Conservation (phyloP, 1,140 invertebrate genomes). For the Bombus ignitus region DNA sequence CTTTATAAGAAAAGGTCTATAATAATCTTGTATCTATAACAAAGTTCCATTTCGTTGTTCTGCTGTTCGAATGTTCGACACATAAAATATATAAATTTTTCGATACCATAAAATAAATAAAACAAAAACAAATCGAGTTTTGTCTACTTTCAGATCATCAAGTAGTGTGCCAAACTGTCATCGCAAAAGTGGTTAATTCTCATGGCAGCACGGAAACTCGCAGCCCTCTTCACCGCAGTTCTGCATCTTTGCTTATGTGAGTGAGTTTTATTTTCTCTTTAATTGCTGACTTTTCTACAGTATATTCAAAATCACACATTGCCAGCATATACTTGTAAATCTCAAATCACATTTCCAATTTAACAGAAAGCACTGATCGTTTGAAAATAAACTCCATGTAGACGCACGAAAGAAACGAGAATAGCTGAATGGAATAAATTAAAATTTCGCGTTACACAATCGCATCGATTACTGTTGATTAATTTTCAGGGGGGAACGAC, state of each 20-base stretch:
- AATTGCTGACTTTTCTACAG: too few relatives aligned
- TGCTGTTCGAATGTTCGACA: too few relatives aligned
- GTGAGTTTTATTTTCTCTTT: constrained; percentile 54
- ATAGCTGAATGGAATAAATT: background rate
- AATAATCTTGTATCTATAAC: too few relatives aligned
- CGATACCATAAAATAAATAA: too few relatives aligned
- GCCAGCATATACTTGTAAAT: background rate
- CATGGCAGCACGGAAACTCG: constrained; percentile 80
- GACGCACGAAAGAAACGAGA: background rate
- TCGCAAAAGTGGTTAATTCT: constrained; percentile 67
- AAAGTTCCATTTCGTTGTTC: too few relatives aligned
- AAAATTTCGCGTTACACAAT: background rate
- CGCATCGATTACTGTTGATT: too few relatives aligned
- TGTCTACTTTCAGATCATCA: constrained; percentile 57
- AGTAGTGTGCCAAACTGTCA: constrained; percentile 68
- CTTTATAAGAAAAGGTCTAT: too few relatives aligned
- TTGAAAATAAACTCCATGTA: too few relatives aligned
- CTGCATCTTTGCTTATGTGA: constrained; percentile 80
- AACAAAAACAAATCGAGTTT: background rate
- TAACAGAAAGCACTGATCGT: too few relatives aligned
- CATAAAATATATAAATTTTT: too few relatives aligned
- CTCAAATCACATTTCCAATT: background rate
- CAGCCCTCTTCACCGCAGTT: constrained; percentile 74
- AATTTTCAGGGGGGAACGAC: too few relatives aligned
- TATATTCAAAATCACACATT: background rate